These are phyloP conservation scores for Fringilla coelebs DNA, from an alignment of 2,797 vertebrate genomes.

Conservation along the genomic window DNA sequence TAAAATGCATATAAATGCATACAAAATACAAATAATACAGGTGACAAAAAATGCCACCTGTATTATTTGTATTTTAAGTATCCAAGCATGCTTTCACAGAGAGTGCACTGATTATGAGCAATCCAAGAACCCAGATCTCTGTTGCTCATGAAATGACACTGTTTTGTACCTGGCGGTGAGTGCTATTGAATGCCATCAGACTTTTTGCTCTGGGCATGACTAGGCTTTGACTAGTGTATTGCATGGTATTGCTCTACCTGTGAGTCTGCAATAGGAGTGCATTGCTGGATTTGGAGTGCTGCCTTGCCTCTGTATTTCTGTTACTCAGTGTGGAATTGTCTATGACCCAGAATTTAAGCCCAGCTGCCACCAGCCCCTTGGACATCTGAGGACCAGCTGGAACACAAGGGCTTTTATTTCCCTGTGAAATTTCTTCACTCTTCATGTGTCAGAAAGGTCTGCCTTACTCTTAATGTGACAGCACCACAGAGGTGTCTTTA, in stretches of 20 bases:
- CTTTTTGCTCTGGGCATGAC: fast-evolving
- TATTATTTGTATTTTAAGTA: not conserved
- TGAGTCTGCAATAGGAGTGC: not conserved
- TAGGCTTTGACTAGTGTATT: not conserved
- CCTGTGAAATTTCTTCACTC: not conserved
- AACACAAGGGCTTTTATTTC: not conserved
- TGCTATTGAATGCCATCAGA: not conserved
- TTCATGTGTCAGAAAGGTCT: not conserved
- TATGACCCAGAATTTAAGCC: not conserved
- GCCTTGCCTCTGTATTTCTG: not conserved
- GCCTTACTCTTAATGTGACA: not conserved
- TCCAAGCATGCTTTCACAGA: not conserved
- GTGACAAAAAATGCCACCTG: too few relatives aligned
- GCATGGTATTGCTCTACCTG: not conserved
- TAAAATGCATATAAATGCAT: too few relatives aligned
- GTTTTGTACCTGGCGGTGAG: fast-evolving
- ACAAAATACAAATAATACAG: too few relatives aligned
- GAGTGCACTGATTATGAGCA: not conserved
- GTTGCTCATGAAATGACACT: not conserved
- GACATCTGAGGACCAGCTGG: not conserved
- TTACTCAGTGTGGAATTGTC: not conserved
- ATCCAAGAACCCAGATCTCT: not conserved
- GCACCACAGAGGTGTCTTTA: not conserved
- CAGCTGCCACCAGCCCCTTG: fast-evolving
- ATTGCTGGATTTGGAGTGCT: not conserved